Base-by-base conservation (phyloP, 1,140 invertebrate species). In the Amphibalanus amphitrite region DNA sequence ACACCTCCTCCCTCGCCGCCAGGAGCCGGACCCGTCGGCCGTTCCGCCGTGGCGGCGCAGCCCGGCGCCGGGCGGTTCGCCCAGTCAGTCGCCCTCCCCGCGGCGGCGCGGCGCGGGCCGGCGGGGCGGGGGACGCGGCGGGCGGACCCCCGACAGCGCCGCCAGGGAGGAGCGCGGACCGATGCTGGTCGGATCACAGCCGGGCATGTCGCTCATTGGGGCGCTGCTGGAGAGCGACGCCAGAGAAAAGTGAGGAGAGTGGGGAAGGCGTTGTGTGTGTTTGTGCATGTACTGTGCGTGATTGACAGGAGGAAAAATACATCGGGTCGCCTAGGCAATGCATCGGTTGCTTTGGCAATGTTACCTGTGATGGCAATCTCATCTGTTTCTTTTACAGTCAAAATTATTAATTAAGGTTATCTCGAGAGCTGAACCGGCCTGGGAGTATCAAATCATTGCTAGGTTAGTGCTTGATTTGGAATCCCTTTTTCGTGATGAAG, bases 31-130 rank as follows among this genome's bases (percentile, higher is more conserved):
- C 65, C 65, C 65, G 0, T 8, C 26, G 3, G 65, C 65, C 10
- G 65, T 67, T 3, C 65, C 65, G n/a, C 65, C 65, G n/a, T 67
- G 65, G 65, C n/a, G n/a, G 17, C 65, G 65, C 26, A 67, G 28
- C 8, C 65, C n/a, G 3, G 28, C 26, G n/a, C 65, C 23, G 6
- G 10, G 26, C 28, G 1, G n/a, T 3, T 26, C 65, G 15, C 26
- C 28, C 26, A 28, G 26, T 28, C 4, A 26, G 65, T 67, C 65
- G 4, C 65, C 65, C n/a, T 67, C n/a, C 3, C 28, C 26, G 26
- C 28, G 65, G 10, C 28, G 65, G 6, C 28, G 65, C 3, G 3
- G n/a, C 0, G 28, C 65, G 3, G 8, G 65, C n/a, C 28, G 65
- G 65, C 23, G 28, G 3, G 26, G 28, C 65, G 10, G 65, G 3